A percentile compares a stretch with the other conserved stretches of the same genome.
These are phyloP conservation scores for Capra hircus DNA, from an alignment of 2,113 vertebrate genomes.

Conservation along the genomic window DNA sequence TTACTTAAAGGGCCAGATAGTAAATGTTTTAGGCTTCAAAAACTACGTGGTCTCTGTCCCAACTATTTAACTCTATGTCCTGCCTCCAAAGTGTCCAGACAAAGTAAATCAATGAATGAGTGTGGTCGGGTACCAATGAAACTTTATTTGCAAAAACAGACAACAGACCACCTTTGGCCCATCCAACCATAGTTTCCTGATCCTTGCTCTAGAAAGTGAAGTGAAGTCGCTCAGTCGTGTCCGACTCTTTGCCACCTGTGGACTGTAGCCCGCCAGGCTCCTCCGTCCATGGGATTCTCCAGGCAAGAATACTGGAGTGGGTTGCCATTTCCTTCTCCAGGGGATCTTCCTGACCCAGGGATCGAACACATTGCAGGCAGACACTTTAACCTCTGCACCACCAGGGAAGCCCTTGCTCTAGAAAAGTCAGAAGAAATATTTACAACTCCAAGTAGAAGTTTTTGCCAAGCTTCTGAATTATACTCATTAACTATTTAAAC, in stretches of 20 bases:
- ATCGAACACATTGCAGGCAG: too few relatives aligned
- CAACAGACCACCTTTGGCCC: neutral
- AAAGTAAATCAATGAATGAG: accelerated
- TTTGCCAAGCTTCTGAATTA: neutral
- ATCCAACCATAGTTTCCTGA: neutral
- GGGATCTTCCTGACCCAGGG: too few relatives aligned
- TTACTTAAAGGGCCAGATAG: neutral
- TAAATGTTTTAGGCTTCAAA: neutral
- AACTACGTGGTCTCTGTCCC: neutral
- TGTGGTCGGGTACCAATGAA: neutral
- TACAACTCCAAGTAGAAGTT: neutral
- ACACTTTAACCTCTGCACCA: too few relatives aligned
- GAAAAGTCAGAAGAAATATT: neutral
- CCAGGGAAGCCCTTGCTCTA: neutral
- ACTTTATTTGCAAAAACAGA: neutral
- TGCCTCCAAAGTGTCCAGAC: accelerated
- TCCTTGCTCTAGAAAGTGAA: neutral
- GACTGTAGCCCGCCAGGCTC: too few relatives aligned
- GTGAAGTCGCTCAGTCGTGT: too few relatives aligned
- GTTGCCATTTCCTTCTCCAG: too few relatives aligned
- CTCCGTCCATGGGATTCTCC: too few relatives aligned
- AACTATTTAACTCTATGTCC: accelerated
- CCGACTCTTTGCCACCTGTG: too few relatives aligned
- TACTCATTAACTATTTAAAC: neutral
- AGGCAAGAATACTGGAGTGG: too few relatives aligned